Base-by-base conservation (phyloP, 2,797 vertebrate genomes). In the Lateolabrax maculatus region DNA sequence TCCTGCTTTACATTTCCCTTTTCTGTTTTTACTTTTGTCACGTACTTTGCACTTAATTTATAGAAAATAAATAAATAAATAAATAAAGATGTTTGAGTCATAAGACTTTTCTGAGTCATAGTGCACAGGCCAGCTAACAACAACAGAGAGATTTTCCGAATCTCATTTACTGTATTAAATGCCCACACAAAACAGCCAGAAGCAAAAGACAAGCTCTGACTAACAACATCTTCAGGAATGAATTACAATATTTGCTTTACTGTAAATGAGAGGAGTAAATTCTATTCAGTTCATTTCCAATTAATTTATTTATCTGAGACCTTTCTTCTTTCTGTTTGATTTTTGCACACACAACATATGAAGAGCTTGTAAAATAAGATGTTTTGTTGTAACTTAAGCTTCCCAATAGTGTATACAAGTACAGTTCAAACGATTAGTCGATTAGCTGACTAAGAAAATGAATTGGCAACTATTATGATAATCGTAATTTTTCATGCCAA, bases 41-140 rank as follows among this genome's bases (percentile, higher is more conserved):
- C 16, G 58, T n/a, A 19, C 8, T 56, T 56, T 41, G 18, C 3
- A 61, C 23, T 12, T 56, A 21, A 39, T 27, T 18, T 12, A 46
- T 39, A 31, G 19, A 52, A 63, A 36, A 52, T 21, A 49, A 16
- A 53, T 53, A 29, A 44, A 29, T 5, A 51, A 75, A 61, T 58
- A 48, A 65, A n/a, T n/a, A n/a, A n/a, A 60, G 55, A 34, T 46
- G 46, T 31, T 21, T 10, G 10, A 31, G 43, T 53, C 11, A 9
- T n/a, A 8, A 57, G 10, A 60, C 21, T 51, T 58, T 27, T 37
- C 71, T 75, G 81, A 84, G 81, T 87, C 87, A 85, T 48, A 44
- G 9, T 31, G 66, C 58, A 75, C 10, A 52, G 36, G 37, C n/a
- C 68, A 67, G 64, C 60, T 44, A 37, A 62, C 52, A 71, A 46